phyloP scores from a whole-genome alignment of 64 coral and sea anemone genomes.

The Actinia equina region DNA sequence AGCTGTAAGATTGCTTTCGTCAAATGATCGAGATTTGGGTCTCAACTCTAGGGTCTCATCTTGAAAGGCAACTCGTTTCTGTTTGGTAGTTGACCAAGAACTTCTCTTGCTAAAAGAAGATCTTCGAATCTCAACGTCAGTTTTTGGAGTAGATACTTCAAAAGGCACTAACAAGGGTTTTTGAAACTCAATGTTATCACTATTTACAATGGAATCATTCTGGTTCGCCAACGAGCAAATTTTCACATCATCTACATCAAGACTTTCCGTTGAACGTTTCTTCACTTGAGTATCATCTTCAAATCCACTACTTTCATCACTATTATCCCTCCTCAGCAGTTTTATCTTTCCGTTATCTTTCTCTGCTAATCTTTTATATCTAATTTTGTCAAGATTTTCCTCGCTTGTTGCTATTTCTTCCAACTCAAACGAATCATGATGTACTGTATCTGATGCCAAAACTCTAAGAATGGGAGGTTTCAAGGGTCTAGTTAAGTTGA shows the following conservation, averaged over 20 bases:
- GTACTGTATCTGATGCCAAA: neutral
- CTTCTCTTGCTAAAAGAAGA: neutral
- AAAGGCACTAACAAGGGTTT: neutral
- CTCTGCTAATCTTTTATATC: neutral
- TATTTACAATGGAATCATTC: neutral
- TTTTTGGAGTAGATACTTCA: conserved; percentile 7
- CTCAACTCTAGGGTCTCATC: neutral
- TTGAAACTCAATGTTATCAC: neutral
- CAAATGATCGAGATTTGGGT: neutral
- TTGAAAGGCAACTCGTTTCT: conserved; percentile 16
- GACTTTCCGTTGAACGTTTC: conserved; percentile 14
- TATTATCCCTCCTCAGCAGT: conserved; percentile 52
- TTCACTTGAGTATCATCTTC: conserved; percentile 55
- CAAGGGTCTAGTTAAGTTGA: neutral
- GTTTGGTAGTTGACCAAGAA: conserved; percentile 7
- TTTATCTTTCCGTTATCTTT: conserved; percentile 15
- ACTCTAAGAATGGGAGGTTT: neutral
- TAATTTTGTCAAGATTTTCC: conserved; percentile 59
- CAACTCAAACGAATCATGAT: conserved; percentile 75
- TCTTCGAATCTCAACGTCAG: neutral
- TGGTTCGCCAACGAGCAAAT: neutral
- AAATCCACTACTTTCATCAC: conserved; percentile 80
- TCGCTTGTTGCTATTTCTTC: conserved; percentile 72
- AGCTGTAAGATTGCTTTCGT: neutral
- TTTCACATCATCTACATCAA: neutral